A percentile compares a stretch with the other conserved stretches of the same genome.
These are phyloP conservation scores for Esox lucius DNA, from an alignment of 2,797 vertebrate genomes.

Conservation along the genomic window DNA sequence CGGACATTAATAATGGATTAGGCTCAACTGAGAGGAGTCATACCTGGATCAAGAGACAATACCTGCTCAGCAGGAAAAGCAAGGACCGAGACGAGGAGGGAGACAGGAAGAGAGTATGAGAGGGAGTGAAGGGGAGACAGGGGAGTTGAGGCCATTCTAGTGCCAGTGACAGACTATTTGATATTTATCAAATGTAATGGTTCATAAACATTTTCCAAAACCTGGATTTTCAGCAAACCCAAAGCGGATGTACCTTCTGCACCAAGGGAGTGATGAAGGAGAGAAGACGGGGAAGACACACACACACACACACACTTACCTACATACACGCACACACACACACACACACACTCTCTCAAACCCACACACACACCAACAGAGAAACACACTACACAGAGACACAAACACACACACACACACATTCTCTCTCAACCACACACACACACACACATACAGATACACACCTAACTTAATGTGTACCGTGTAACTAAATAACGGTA, in stretches of 20 bases:
- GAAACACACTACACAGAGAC: too few species aligned
- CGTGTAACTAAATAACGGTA: too few species aligned
- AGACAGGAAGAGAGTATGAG: background rate
- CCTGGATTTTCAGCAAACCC: too few species aligned
- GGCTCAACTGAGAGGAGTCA: background rate
- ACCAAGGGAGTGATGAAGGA: too few species aligned
- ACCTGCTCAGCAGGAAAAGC: background rate
- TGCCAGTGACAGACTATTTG: too few species aligned
- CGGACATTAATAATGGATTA: constrained; percentile 9
- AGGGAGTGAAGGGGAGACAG: background rate
- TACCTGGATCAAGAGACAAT: background rate
- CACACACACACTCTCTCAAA: background rate
- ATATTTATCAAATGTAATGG: too few species aligned
- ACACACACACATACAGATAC: background rate
- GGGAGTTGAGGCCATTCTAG: too few species aligned
- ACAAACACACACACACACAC: too few species aligned
- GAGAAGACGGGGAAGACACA: background rate
- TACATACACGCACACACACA: background rate
- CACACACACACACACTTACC: background rate
- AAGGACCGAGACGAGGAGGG: background rate
- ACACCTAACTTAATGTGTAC: background rate
- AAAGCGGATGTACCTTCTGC: too few species aligned
- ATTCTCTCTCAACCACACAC: background rate
- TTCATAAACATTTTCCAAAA: too few species aligned
- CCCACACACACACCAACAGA: too few species aligned